These are phyloP conservation scores for Turritopsis dohrnii DNA, from an alignment of 30 jellyfish, hydroid and myxozoan species.

Conservation along the genomic window DNA sequence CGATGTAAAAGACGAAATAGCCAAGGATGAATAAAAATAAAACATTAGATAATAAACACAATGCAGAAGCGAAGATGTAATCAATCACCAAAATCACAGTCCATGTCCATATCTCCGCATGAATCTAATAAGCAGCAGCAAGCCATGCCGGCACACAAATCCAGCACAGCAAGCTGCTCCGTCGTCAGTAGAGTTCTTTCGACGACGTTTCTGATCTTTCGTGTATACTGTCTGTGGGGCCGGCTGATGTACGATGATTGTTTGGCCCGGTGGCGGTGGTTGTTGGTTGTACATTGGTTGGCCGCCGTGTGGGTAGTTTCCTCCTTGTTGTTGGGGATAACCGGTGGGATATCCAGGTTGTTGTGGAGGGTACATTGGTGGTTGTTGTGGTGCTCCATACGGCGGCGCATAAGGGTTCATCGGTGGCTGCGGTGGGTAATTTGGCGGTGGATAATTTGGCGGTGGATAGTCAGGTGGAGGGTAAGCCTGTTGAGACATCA, in stretches of 20 bases:
- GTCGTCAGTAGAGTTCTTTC: neutral
- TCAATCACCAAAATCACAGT: neutral
- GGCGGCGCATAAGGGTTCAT: neutral
- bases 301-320: neutral
- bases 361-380: conserved; percentile 7
- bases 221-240: conserved; percentile 16
- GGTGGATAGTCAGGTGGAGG: conserved; percentile 12
- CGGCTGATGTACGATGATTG: conserved; percentile 20
- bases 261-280: neutral
- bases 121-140: neutral
- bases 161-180: conserved; percentile 20
- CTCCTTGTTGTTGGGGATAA: neutral
- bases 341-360: conserved; percentile 7
- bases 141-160: conserved; percentile 4
- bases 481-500: neutral
- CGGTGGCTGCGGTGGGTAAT: neutral
- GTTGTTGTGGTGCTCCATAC: neutral
- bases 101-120: neutral
- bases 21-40: neutral
- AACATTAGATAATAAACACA: no score
- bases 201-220: neutral
- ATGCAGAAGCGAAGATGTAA: neutral
- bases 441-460: conserved; percentile 18
- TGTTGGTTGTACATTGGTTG: conserved; percentile 16
- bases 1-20: no score